Base-by-base conservation (phyloP, 37 sponge, comb jelly and placozoan genomes). In the Corticium candelabrum region DNA sequence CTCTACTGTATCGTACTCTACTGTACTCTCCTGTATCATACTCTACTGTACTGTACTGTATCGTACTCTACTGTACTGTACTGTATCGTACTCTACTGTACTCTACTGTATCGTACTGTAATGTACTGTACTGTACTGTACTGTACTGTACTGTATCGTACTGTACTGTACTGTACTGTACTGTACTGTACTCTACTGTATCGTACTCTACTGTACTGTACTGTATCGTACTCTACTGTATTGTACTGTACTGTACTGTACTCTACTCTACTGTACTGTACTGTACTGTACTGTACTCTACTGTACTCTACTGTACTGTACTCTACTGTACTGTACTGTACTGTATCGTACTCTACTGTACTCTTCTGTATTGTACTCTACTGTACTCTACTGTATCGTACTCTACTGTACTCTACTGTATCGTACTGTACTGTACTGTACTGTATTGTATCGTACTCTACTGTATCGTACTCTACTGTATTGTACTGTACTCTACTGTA, bases 401-500 rank as follows among this genome's bases (percentile, higher is more conserved):
- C 56, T 43, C 11, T 43, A 43, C 56, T 43, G 56, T 43, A 15
- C 56, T 43, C 11, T 43, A 43, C 56, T 43, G 56, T 43, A 43
- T 11, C 11, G 56, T 43, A 43, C 56, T 43, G 56, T 43, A 43
- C 56, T 43, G 56, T 43, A 43, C 56, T 43, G 56, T 43, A 43
- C 56, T 43, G 56, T 43, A 43, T 11, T 43, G 56, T 43, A 43
- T 11, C 11, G 56, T 43, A 43, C 56, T 43, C 11, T n/a, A n/a
- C n/a, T n/a, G n/a, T n/a, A n/a, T n/a, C n/a, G n/a, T n/a, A n/a
- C n/a, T n/a, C n/a, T n/a, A n/a, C n/a, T n/a, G 76, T 75, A 75
- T 40, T 37, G 76, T 75, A 75, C 76, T 75, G 76, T 75, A 75
- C 76, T 37, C 40, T 75, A 35, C 76, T 75, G 76, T 35, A 75